phyloP scores from a whole-genome alignment of 2,113 vertebrate species.

The Morone chrysops region DNA sequence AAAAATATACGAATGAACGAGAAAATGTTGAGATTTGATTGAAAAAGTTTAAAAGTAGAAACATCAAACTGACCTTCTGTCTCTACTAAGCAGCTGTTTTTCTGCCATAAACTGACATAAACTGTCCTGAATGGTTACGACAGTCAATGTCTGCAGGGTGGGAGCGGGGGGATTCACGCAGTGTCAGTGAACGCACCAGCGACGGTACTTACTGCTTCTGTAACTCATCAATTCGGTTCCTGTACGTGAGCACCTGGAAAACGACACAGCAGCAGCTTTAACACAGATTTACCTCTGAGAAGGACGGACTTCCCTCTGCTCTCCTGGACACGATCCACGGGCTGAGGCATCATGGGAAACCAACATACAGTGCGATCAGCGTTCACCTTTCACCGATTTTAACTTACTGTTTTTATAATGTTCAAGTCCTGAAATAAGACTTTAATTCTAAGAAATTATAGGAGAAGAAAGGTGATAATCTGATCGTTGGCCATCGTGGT shows the following conservation, averaged over 20 bases:
- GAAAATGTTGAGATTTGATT: background rate
- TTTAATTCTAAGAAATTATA: background rate
- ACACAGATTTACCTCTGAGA: conserved; percentile 44
- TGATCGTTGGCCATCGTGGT: conserved; percentile 1
- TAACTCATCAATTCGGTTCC: conserved; percentile 93
- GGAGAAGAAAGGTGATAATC: background rate
- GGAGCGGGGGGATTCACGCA: conserved; percentile 17
- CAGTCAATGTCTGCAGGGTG: conserved; percentile 17
- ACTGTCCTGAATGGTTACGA: conserved; percentile 19
- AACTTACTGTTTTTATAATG: background rate
- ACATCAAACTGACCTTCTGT: background rate
- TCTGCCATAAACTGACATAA: conserved; percentile 45
- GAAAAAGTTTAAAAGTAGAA: no score
- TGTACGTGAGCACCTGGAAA: conserved; percentile 89
- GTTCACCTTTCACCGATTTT: background rate
- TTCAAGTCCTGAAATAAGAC: no score
- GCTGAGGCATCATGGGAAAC: conserved; percentile 62
- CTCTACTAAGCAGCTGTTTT: background rate
- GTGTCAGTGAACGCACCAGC: conserved; percentile 25
- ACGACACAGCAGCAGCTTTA: conserved; percentile 83
- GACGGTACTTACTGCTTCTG: conserved; percentile 93
- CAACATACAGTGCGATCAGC: background rate
- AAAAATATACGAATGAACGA: background rate
- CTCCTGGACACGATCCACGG: conserved; percentile 21
- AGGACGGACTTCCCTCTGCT: conserved; percentile 13